Evolutionary conservation across 2,797 vertebrate genomes (phyloP), one percentile per base, ranked within the genome.

Genomic region (Pseudocheirus occidentalis): DNA sequence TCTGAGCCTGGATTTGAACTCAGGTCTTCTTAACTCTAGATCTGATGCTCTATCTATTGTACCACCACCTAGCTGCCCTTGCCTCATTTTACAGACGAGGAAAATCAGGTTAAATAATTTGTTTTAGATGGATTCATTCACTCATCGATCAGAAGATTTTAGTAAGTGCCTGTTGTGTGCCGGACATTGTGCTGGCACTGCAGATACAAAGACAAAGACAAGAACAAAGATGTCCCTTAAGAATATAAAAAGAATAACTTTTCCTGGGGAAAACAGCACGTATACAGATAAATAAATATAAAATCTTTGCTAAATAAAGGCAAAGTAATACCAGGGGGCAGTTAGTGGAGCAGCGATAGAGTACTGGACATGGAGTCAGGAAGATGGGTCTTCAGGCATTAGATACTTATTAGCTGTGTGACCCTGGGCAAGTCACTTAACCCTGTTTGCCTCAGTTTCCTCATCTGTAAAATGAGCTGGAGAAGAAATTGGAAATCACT

Each of bases 21-120:
- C 21, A 27, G 34, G 40, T 50, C 9, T 87, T 87, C 7, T 11
- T 50, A 34, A 87, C 73, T 50, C 13, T 27, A 46, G 40, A 10
- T 46, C 40, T 4, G 10, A 21, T 1, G 0, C 40, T 27, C 9
- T 87, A 27, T 50, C 3, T 5, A 11, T 21, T 50, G 3, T 0
- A 10, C n/a, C 18, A 24, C 6, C 7, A 24, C 1, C 7, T 24
- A 73, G 18, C n/a, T 81, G 6, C 21, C 40, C 40, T 81, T 7
- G 1, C 9, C 21, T 46, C 18, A 24, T 73, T 87, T 87, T 87
- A 27, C 13, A 87, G 40, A 87, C 10, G 40, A 87, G 40, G 5
- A 87, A 81, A 87, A 87, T 87, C 24, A 87, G 40, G 3, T 50
- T 87, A 46, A 87, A 1, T 87, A 9, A 87, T 87, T 87, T 40